Percentiles rank a stretch among this genome's conserved stretches.
phyloP scores from a whole-genome alignment of 2,113 vertebrate species.

The Scomber colias region DNA sequence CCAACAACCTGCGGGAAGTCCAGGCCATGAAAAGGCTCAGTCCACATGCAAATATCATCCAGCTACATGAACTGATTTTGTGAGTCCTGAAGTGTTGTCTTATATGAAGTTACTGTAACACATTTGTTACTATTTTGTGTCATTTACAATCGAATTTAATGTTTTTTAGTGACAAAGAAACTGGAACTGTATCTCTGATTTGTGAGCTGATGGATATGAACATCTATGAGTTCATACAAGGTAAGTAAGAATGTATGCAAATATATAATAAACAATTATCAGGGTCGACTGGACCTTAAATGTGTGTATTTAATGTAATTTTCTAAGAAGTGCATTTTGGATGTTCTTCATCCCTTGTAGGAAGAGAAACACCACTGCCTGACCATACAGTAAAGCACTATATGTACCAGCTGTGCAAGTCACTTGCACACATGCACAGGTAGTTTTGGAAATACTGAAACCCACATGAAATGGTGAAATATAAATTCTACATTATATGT shows the following conservation, averaged over 20 bases:
- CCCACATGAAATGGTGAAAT: neutral
- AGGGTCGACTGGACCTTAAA: no score
- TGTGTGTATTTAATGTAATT: neutral
- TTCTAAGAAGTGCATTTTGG: neutral
- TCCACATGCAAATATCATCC: slow-evolving; percentile 80
- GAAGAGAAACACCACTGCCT: slow-evolving; percentile 86
- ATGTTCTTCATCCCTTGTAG: slow-evolving; percentile 66
- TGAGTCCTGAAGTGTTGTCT: slow-evolving; percentile 65
- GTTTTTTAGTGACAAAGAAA: slow-evolving; percentile 89
- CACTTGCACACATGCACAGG: slow-evolving; percentile 90
- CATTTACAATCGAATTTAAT: slow-evolving; percentile 19
- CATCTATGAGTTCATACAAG: slow-evolving; percentile 93
- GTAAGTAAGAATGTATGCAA: slow-evolving; percentile 61
- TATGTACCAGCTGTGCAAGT: slow-evolving; percentile 90
- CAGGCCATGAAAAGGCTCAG: slow-evolving; percentile 80
- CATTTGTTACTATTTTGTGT: neutral
- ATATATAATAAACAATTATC: neutral
- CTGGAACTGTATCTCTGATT: slow-evolving; percentile 88
- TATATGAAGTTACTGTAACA: neutral
- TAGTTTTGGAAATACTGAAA: slow-evolving; percentile 56
- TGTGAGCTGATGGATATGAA: slow-evolving; percentile 96
- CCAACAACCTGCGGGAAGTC: slow-evolving; percentile 80
- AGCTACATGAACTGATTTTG: slow-evolving; percentile 84
- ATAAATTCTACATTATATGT: neutral
- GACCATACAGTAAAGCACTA: slow-evolving; percentile 85